Evolutionary conservation across 2,888 invertebrate species (phyloP).

Genomic region (Phengaris alcon): DNA sequence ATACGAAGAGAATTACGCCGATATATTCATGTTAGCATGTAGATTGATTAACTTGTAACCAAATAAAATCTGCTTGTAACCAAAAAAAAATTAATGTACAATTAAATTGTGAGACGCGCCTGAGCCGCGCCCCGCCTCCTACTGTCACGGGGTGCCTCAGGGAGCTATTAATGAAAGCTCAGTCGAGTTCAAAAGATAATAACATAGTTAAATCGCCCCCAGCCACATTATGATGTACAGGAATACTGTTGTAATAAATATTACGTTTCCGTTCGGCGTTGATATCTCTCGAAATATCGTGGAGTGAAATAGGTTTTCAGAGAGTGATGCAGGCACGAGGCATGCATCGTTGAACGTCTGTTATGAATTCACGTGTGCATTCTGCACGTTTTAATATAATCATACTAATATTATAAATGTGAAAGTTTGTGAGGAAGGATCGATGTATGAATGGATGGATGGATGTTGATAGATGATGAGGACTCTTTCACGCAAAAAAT

Average conservation of each 20-base stretch:
- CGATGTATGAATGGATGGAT: too few species aligned
- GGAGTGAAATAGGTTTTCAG: not conserved
- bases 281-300: not conserved
- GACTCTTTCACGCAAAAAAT: too few species aligned
- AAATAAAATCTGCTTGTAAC: conserved; percentile 21
- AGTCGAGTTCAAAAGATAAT: conserved; percentile 48
- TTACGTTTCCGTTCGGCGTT: not conserved
- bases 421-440: too few species aligned
- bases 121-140: not conserved
- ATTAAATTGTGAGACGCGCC: conserved; percentile 7
- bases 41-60: not conserved
- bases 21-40: too few species aligned
- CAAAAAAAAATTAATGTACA: too few species aligned
- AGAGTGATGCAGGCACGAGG: not conserved
- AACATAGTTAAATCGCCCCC: conserved; percentile 38
- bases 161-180: conserved; percentile 64
- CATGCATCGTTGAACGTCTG: too few species aligned
- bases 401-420: too few species aligned
- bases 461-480: too few species aligned
- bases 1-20: too few species aligned
- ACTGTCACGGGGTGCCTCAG: conserved; percentile 46
- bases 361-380: too few species aligned
- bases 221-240: conserved; percentile 35
- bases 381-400: too few species aligned
- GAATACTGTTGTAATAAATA: not conserved